Evolutionary conservation across 2,113 vertebrate genomes (phyloP).

Genomic region (Muscicapa adusta): DNA sequence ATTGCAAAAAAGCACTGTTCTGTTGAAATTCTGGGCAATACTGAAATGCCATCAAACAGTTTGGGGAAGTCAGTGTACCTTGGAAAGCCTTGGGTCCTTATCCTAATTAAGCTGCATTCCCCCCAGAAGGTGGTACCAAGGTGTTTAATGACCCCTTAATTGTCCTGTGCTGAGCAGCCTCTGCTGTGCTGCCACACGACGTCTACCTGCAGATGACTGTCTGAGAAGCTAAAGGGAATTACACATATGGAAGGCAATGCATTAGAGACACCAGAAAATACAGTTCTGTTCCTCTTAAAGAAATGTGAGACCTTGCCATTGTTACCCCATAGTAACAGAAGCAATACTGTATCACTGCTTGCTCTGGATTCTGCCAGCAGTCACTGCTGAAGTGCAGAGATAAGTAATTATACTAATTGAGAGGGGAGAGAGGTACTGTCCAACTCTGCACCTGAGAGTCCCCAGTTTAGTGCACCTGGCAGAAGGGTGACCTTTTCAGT

Average conservation of each 20-base stretch:
- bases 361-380: background rate
- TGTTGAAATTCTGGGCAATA: background rate
- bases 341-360: background rate
- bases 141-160: background rate
- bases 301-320: background rate
- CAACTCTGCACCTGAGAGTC: background rate
- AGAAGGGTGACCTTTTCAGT: background rate
- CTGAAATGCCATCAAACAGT: background rate
- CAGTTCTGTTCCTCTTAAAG: background rate
- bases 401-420: constrained; percentile 16
- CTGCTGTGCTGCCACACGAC: background rate
- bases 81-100: background rate
- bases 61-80: background rate
- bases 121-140: background rate
- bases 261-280: background rate
- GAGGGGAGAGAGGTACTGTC: background rate
- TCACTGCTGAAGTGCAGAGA: background rate
- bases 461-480: background rate
- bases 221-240: background rate
- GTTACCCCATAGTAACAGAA: background rate
- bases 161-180: background rate
- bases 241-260: background rate
- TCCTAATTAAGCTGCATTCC: background rate
- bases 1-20: background rate
- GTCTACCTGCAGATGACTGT: background rate